Evolutionary conservation across 2,113 vertebrate species (phyloP).

Genomic region (Xiphophorus maculatus): DNA sequence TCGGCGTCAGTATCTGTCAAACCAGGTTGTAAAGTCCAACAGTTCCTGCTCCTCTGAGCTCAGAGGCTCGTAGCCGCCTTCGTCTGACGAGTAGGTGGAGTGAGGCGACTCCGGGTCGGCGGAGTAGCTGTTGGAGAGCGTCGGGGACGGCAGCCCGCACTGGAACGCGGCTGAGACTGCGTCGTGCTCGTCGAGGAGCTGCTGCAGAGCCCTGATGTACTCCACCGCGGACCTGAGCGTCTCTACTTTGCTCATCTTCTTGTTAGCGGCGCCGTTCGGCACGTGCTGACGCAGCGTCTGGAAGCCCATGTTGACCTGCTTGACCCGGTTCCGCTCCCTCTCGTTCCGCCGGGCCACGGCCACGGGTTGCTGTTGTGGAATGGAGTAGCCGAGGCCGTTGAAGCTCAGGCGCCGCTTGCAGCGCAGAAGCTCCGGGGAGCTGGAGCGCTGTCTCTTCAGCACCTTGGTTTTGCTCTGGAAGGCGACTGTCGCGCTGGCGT

Average conservation of each 20-base stretch:
- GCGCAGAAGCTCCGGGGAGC: constrained; percentile 89
- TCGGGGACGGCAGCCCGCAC: constrained; percentile 82
- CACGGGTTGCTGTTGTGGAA: constrained; percentile 82
- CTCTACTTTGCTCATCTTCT: constrained; percentile 99
- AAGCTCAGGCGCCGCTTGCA: constrained; percentile 89
- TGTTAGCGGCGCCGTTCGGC: constrained; percentile 92
- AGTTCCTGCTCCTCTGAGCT: constrained; percentile 90
- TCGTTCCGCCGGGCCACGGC: constrained; percentile 94
- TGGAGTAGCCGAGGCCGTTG: constrained; percentile 81
- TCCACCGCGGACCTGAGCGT: constrained; percentile 94
- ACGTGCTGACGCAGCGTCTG: constrained; percentile 94
- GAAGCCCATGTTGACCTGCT: constrained; percentile 96
- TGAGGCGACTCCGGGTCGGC: constrained; percentile 84
- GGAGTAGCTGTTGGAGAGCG: constrained; percentile 75
- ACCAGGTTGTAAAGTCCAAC: constrained; percentile 92
- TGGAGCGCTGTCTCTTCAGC: constrained; percentile 85
- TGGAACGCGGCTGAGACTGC: constrained; percentile 85
- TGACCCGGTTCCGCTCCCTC: constrained; percentile 93
- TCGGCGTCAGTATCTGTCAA: constrained; percentile 87
- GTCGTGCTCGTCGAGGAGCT: constrained; percentile 91
- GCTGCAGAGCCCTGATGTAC: constrained; percentile 94
- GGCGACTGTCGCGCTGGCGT: constrained; percentile 15
- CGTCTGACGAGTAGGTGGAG: constrained; percentile 90
- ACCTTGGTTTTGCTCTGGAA: constrained; percentile 73
- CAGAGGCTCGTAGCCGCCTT: constrained; percentile 88